A percentile compares a stretch with the other conserved stretches of the same genome.
phyloP scores from a whole-genome alignment of 2,113 vertebrate species.

The Ochotona princeps region DNA sequence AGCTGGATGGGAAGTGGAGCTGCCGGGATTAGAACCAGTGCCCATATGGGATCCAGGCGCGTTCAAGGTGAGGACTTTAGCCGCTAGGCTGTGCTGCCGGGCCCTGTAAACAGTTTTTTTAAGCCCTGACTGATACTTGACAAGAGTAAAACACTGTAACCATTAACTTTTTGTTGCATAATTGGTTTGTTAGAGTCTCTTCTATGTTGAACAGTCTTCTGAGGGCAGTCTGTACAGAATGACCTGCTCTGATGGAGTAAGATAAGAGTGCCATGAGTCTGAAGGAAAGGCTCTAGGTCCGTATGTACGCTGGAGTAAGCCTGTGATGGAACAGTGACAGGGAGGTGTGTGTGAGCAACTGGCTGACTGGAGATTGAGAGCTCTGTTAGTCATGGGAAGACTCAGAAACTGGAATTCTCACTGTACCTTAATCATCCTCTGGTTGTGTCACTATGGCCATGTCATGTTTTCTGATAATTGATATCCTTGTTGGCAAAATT shows the following conservation, averaged over 20 bases:
- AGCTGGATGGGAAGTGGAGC: too few relatives aligned
- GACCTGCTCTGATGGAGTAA: not conserved
- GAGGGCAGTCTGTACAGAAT: not conserved
- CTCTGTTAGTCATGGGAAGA: not conserved
- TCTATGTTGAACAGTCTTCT: slow-evolving; percentile 30
- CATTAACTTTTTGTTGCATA: not conserved
- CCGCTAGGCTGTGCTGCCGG: too few relatives aligned
- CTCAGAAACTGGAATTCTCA: not conserved
- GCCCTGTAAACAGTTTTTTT: not conserved
- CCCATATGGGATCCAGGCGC: too few relatives aligned
- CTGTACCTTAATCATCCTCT: not conserved
- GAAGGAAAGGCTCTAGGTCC: not conserved
- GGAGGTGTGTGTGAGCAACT: not conserved
- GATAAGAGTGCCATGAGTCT: not conserved
- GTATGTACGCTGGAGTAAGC: not conserved
- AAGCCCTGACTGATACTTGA: not conserved
- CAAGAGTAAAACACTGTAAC: not conserved
- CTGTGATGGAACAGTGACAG: not conserved
- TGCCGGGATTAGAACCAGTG: too few relatives aligned
- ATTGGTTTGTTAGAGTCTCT: not conserved
- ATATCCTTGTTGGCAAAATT: slow-evolving; percentile 2
- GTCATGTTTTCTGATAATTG: not conserved
- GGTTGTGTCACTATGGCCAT: not conserved
- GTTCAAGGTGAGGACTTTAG: too few relatives aligned
- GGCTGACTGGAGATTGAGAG: not conserved